Evolutionary conservation across 1,140 invertebrate species (phyloP).

Genomic region (Polypedilum vanderplanki): DNA sequence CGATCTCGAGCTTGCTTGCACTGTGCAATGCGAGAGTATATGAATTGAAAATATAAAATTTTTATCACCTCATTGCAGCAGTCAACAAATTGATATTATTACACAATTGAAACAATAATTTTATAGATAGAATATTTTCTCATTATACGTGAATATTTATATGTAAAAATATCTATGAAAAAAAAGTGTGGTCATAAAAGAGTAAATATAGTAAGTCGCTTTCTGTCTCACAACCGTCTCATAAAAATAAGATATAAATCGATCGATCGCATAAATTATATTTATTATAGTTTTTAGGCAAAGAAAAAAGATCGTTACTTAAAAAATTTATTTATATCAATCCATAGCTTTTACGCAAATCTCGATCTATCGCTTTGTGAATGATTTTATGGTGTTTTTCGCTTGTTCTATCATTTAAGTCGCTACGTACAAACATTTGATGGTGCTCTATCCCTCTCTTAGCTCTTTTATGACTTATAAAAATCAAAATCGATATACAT

Average conservation of each 20-base stretch:
- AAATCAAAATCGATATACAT: constrained; percentile 4
- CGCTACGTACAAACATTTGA: background rate
- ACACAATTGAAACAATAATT: constrained; percentile 5
- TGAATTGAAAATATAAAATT: constrained; percentile 2
- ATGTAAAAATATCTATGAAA: no score
- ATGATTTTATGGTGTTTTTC: constrained; percentile 19
- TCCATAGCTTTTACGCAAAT: background rate
- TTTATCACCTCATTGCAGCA: background rate
- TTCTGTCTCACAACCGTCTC: background rate
- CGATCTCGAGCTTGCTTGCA: no score
- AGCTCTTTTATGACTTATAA: background rate
- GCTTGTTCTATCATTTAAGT: constrained; percentile 13
- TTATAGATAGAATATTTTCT: no score
- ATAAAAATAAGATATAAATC: background rate
- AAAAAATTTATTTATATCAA: no score
- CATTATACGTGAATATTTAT: no score
- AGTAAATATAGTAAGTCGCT: no score
- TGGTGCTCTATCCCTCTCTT: background rate
- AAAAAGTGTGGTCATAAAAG: no score
- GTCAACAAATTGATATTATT: background rate
- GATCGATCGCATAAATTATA: constrained; percentile 7
- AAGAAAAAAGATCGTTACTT: background rate
- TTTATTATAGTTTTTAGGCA: constrained; percentile 4
- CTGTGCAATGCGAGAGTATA: background rate
- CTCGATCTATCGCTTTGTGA: background rate